These are phyloP conservation scores for Neolamprologus sp. DNA, from an alignment of 2,113 vertebrate species.

Conservation along the genomic window DNA sequence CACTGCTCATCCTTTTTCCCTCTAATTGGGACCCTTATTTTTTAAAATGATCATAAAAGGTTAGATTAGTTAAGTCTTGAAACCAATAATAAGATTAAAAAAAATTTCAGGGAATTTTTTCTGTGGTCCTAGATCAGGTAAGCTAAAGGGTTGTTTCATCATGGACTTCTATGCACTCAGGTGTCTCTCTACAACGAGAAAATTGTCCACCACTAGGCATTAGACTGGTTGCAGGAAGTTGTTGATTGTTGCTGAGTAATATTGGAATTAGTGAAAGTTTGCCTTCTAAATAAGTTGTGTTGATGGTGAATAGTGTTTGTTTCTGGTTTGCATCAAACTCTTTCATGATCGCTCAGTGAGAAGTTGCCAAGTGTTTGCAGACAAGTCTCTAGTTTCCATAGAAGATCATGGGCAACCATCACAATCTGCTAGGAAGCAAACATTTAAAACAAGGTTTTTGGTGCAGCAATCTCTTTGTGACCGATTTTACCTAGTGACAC, in stretches of 20 bases:
- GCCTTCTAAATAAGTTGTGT: neutral
- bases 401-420: neutral
- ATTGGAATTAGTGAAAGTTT: neutral
- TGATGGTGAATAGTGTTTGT: neutral
- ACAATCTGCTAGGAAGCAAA: neutral
- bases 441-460: neutral
- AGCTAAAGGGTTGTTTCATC: neutral
- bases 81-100: neutral
- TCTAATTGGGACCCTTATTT: neutral
- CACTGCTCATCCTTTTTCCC: neutral
- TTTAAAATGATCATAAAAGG: neutral
- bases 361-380: neutral
- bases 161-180: neutral
- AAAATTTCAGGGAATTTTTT: fast-evolving
- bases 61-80: neutral
- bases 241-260: neutral
- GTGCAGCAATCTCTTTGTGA: neutral
- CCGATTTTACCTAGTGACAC: neutral
- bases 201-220: neutral
- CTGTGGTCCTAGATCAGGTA: neutral
- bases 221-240: neutral
- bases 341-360: neutral
- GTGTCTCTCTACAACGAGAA: neutral
- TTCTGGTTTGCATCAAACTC: neutral
- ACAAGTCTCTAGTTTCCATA: neutral